Evolutionary conservation across 1,140 invertebrate genomes (phyloP).

Genomic region (Lasaia peninsularis): DNA sequence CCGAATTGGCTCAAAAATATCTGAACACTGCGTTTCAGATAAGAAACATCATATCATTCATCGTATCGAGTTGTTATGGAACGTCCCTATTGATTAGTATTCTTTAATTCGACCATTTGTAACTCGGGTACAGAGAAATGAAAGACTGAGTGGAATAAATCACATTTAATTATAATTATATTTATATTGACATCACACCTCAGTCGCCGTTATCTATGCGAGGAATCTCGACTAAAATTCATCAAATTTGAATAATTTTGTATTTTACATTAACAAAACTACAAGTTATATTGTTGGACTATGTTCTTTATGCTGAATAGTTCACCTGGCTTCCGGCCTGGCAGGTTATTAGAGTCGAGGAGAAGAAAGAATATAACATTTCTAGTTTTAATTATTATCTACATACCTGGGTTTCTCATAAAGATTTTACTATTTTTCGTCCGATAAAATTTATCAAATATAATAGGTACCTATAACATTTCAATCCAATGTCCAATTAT

Average conservation of each 20-base stretch:
- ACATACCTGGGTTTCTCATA: too few species aligned
- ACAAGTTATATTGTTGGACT: neutral
- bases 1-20: too few species aligned
- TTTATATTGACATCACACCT: constrained; percentile 47
- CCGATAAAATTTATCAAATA: too few species aligned
- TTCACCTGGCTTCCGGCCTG: too few species aligned
- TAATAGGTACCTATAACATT: too few species aligned
- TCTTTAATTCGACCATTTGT: constrained; percentile 10
- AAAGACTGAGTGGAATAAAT: constrained; percentile 40
- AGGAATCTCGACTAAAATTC: constrained; percentile 37
- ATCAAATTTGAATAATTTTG: constrained; percentile 47
- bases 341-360: too few species aligned
- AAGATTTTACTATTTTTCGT: too few species aligned
- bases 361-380: too few species aligned
- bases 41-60: neutral
- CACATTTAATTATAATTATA: constrained; percentile 48
- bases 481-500: too few species aligned
- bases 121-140: constrained; percentile 6
- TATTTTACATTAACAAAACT: neutral
- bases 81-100: constrained; percentile 2
- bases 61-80: neutral
- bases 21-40: too few species aligned
- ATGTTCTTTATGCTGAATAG: too few species aligned
- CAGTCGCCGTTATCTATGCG: constrained; percentile 30
- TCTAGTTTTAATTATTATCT: too few species aligned